phyloP scores from a whole-genome alignment of 2,888 invertebrate genomes.

The Apamea anceps region DNA sequence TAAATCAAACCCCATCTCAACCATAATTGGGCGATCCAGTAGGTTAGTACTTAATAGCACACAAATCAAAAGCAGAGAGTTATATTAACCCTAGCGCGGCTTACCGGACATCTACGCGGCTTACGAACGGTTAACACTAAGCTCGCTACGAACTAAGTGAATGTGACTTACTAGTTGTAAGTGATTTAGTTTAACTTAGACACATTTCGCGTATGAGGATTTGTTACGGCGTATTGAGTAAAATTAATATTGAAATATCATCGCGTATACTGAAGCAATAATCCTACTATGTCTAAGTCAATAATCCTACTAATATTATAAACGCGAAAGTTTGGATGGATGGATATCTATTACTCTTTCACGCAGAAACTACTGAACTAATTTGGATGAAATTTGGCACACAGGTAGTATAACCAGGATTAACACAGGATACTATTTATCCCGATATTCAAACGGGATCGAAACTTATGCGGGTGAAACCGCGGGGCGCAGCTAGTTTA shows the following conservation, averaged over 20 bases:
- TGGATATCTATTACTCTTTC: no score
- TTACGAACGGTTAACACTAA: slow-evolving; percentile 44
- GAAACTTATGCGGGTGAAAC: no score
- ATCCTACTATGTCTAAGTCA: neutral
- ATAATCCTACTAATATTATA: no score
- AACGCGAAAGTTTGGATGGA: no score
- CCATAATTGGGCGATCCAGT: slow-evolving; percentile 19
- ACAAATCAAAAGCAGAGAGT: slow-evolving; percentile 56
- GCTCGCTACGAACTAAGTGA: slow-evolving; percentile 38
- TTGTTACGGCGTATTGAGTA: slow-evolving; percentile 9
- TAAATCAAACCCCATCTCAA: neutral
- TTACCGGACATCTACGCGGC: slow-evolving; percentile 46
- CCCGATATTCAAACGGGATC: no score
- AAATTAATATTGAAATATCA: slow-evolving; percentile 19
- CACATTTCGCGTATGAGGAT: neutral
- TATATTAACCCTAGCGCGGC: slow-evolving; percentile 37
- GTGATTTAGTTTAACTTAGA: slow-evolving; percentile 44
- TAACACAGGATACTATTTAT: no score
- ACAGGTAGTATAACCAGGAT: no score
- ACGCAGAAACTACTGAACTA: no score
- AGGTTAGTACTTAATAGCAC: slow-evolving; percentile 29
- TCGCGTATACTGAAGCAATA: neutral
- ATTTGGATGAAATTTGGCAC: no score
- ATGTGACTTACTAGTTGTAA: slow-evolving; percentile 19
- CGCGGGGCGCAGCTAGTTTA: no score